Conservation (phyloP, 2,888 invertebrate genomes). For the Drosophila incognita region DNA sequence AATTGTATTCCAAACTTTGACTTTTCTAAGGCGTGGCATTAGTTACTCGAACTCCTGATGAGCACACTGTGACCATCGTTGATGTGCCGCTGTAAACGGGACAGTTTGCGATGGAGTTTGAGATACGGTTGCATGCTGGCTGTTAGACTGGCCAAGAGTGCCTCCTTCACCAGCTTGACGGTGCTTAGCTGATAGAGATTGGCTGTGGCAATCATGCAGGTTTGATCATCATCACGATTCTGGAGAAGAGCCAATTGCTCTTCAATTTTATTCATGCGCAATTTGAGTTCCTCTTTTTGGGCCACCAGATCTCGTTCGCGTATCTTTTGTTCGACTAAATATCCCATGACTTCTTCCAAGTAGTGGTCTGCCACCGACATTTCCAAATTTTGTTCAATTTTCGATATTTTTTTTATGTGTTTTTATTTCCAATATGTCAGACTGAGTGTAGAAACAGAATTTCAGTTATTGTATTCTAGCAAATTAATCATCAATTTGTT, state of each 20-base stretch:
- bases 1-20: neutral
- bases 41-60: slow-evolving; percentile 23
- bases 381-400: slow-evolving; percentile 20
- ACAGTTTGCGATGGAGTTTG: slow-evolving; percentile 51
- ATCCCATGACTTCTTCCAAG: slow-evolving; percentile 55
- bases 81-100: slow-evolving; percentile 52
- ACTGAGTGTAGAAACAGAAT: slow-evolving; percentile 1
- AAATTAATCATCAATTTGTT: slow-evolving; percentile 1
- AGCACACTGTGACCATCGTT: slow-evolving; percentile 36
- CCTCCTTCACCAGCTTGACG: slow-evolving; percentile 53
- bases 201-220: slow-evolving; percentile 51
- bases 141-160: slow-evolving; percentile 22
- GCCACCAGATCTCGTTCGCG: slow-evolving; percentile 51
- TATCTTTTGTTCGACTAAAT: slow-evolving; percentile 53
- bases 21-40: slow-evolving; percentile 6
- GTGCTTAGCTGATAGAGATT: slow-evolving; percentile 62
- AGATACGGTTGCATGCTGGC: slow-evolving; percentile 42
- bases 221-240: slow-evolving; percentile 45
- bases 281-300: slow-evolving; percentile 53
- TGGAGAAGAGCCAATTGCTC: slow-evolving; percentile 49
- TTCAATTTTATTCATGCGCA: slow-evolving; percentile 43
- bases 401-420: slow-evolving; percentile 8
- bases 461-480: neutral
- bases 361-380: slow-evolving; percentile 27
- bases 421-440: slow-evolving; percentile 12